Evolutionary conservation across 2,113 vertebrate species (phyloP).

Genomic region (Melanotaenia duboulayi): DNA sequence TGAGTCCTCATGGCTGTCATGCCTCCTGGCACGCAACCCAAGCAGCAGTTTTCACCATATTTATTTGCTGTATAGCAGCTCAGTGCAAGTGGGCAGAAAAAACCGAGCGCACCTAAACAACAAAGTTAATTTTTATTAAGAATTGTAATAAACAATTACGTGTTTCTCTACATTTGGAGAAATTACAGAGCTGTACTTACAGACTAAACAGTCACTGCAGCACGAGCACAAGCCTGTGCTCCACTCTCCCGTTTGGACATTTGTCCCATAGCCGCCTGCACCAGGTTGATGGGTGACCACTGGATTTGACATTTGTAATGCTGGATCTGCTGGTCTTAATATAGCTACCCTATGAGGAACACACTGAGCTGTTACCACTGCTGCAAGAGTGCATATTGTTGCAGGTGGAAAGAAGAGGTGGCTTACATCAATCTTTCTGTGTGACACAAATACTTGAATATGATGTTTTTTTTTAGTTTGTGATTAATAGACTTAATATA

Average conservation of each 20-base stretch:
- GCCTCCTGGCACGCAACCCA: slow-evolving; percentile 82
- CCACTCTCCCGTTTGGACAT: slow-evolving; percentile 85
- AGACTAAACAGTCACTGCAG: slow-evolving; percentile 79
- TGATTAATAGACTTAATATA: too few relatives aligned
- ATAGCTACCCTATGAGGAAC: slow-evolving; percentile 17
- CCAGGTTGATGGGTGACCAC: slow-evolving; percentile 81
- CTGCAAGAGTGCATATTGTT: neutral
- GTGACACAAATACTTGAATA: too few relatives aligned
- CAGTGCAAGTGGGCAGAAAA: slow-evolving; percentile 75
- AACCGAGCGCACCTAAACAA: slow-evolving; percentile 77
- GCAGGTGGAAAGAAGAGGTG: neutral
- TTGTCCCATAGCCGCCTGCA: slow-evolving; percentile 78
- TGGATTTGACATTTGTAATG: slow-evolving; percentile 81
- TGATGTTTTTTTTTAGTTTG: too few relatives aligned
- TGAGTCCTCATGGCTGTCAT: slow-evolving; percentile 84
- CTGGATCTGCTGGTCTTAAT: slow-evolving; percentile 2
- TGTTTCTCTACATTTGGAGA: neutral
- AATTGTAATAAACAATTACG: neutral
- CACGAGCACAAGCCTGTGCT: slow-evolving; percentile 84
- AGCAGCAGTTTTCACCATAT: slow-evolving; percentile 82
- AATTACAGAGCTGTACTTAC: slow-evolving; percentile 73
- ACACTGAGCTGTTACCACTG: neutral
- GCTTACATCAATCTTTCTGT: neutral
- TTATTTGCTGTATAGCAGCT: slow-evolving; percentile 81
- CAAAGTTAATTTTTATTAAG: neutral